Evolutionary conservation across 2,888 invertebrate genomes (phyloP), one percentile per base, ranked within the genome.

Genomic region (Anthophora plumipes): DNA sequence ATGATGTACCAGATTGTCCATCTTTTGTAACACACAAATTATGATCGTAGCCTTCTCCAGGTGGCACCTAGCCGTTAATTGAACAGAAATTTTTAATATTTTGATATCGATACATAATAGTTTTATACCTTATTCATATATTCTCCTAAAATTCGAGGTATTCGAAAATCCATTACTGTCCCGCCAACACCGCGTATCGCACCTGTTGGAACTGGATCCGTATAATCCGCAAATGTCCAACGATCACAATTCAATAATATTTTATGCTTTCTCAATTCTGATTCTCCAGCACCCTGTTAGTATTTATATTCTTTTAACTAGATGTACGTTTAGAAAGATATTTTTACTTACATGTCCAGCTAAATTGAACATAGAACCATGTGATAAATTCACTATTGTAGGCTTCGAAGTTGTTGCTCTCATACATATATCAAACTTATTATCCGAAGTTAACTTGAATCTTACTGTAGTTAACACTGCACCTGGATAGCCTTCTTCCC

Each of bases 181-280:
- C 95, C 96, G 0, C 95, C 95, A 0, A 98, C 97, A 0, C 95
- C 94, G 77, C 95, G 94, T 48, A 97, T 95, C 89, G 95, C 95
- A 46, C 94, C 97, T 63, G 96, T 96, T 0, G 97, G 96, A 81
- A 97, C 94, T 1, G 96, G 95, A 48, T 96, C 95, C 0, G 94
- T 94, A 8, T 91, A 92, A 91, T 97, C 96, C 0, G 95, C 94
- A 20, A 95, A 96, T 0, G 97, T 97, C 87, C 96, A 97, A 80
- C 95, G 94, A 91, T 97, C 96, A 17, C 97, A 97, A 91, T 97
- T 97, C 37, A 98, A 95, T 17, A 95, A 94, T 54, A 97, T 93
- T 52, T 94, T 94, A 91, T 97, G 97, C 25, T 96, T 95, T 87
- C 95, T 95, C 83, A 97, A 92, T 75, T 95, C 95, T 9, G 94